A percentile compares a stretch with the other conserved stretches of the same genome.
Conservation (phyloP, 2,888 invertebrate genomes). For the Leucophenga montana region DNA sequence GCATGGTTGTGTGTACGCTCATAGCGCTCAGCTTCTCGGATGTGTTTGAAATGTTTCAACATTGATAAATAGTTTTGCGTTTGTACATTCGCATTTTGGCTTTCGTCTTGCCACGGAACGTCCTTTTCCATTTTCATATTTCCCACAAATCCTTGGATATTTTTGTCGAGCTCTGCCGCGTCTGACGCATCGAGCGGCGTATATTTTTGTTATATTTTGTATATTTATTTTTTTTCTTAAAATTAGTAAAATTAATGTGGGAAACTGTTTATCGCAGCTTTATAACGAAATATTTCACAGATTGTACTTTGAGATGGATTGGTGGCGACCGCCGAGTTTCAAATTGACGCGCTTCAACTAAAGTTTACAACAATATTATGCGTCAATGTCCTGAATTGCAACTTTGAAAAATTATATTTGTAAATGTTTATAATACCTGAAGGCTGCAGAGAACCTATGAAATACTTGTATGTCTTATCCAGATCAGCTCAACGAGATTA, state of each 20-base stretch:
- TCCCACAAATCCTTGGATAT: not conserved
- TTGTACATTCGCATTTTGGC: conserved; percentile 38
- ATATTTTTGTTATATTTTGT: not conserved
- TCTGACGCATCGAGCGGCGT: not conserved
- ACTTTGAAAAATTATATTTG: too few relatives aligned
- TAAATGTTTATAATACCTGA: too few relatives aligned
- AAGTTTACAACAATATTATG: too few relatives aligned
- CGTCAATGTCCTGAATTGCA: too few relatives aligned
- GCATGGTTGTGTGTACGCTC: conserved; percentile 46
- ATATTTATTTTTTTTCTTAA: conserved; percentile 22
- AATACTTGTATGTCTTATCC: too few relatives aligned
- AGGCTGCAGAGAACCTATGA: too few relatives aligned
- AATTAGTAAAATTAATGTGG: conserved; percentile 67
- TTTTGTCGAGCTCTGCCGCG: not conserved
- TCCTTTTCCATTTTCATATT: not conserved
- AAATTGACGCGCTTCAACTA: too few relatives aligned
- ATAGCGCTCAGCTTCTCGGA: conserved; percentile 42
- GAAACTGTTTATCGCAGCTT: conserved; percentile 47
- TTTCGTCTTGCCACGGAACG: not conserved
- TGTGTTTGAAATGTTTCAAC: conserved; percentile 65
- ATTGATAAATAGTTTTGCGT: conserved; percentile 66
- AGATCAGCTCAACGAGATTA: too few relatives aligned
- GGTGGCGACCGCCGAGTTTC: too few relatives aligned
- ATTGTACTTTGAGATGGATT: conserved; percentile 15
- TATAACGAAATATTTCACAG: not conserved